Conservation (phyloP, 2,797 vertebrate species). For the Enteromius radiatus region DNA sequence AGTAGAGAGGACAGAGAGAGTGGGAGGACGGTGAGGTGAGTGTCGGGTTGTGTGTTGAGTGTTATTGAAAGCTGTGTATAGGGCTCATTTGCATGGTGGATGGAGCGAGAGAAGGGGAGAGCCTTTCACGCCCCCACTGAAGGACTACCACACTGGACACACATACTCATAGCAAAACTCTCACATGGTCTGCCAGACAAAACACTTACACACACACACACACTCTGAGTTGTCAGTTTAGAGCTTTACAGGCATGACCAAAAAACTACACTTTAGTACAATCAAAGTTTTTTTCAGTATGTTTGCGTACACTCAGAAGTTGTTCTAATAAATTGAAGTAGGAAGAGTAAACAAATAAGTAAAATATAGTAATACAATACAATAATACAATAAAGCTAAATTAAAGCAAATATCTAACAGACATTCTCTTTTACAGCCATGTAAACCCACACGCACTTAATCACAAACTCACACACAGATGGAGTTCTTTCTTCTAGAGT, state of each 20-base stretch:
- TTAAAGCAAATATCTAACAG: background rate
- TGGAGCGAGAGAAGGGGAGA: constrained; percentile 28
- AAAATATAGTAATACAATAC: background rate
- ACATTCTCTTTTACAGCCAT: background rate
- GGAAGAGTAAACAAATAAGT: background rate
- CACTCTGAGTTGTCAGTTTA: background rate
- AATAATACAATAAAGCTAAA: background rate
- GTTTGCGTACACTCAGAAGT: background rate
- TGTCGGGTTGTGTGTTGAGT: constrained; percentile 32
- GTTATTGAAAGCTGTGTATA: constrained; percentile 43
- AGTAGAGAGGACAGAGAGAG: constrained; percentile 29
- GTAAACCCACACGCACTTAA: constrained; percentile 22
- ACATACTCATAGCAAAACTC: background rate
- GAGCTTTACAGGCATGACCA: background rate
- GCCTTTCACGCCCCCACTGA: constrained; percentile 39
- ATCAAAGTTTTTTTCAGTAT: background rate
- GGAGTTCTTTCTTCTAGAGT: constrained; percentile 10
- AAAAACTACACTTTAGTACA: background rate
- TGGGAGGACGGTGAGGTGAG: constrained; percentile 48
- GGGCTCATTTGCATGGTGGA: constrained; percentile 58
- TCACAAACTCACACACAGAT: constrained; percentile 21
- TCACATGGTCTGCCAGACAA: background rate
- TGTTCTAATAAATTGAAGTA: background rate
- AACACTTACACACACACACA: background rate
- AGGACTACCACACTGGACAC: constrained; percentile 47